phyloP scores from a whole-genome alignment of 2,888 invertebrate genomes.

The Leptarthrus brevirostris region DNA sequence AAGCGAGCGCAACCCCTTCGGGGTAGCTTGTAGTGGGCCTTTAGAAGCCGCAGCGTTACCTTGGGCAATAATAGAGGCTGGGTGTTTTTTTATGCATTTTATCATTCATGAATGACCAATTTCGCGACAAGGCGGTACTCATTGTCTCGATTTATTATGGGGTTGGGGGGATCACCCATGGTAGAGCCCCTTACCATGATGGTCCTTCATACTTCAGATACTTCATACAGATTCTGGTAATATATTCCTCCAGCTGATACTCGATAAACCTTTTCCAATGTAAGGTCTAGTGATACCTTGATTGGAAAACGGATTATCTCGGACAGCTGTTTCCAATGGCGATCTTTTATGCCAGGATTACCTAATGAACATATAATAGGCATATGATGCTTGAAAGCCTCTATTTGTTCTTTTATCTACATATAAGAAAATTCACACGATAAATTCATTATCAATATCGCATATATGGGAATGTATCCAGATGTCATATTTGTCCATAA shows the following conservation, averaged over 20 bases:
- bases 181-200: too few species aligned
- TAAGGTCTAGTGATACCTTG: constrained; percentile 82
- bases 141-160: too few species aligned
- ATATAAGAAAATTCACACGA: constrained; percentile 68
- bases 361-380: constrained; percentile 94
- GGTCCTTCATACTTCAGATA: too few species aligned
- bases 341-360: constrained; percentile 91
- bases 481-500: constrained; percentile 80
- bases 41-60: too few species aligned
- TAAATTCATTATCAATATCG: constrained; percentile 76
- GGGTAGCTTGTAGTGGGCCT: too few species aligned
- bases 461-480: constrained; percentile 91
- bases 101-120: too few species aligned
- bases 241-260: constrained; percentile 88
- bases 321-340: constrained; percentile 95
- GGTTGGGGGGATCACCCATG: too few species aligned
- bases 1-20: too few species aligned
- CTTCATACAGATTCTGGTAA: too few species aligned
- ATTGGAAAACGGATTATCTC: constrained; percentile 95
- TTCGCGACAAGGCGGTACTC: too few species aligned
- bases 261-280: constrained; percentile 87
- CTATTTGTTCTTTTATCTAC: constrained; percentile 72
- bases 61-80: too few species aligned
- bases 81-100: too few species aligned
- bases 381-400: constrained; percentile 87